Evolutionary conservation across 2,797 vertebrate species (phyloP).

Genomic region (Cetoscarus ocellatus): DNA sequence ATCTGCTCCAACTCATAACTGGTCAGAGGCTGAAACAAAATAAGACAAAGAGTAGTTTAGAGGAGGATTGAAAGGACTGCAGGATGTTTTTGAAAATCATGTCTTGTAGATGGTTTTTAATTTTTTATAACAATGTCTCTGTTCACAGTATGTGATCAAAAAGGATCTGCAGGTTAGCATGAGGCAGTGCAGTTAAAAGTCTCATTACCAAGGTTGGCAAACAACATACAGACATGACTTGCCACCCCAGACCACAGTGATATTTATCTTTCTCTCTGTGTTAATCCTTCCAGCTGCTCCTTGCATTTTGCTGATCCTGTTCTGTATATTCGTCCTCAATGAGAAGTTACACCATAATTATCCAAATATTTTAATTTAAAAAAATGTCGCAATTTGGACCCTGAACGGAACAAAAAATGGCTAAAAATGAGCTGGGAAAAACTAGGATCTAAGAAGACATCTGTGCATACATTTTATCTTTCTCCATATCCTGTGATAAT

Average conservation of each 20-base stretch:
- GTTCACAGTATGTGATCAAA: background rate
- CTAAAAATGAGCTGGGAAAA: too few relatives aligned
- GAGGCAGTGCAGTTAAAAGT: slow-evolving; percentile 4
- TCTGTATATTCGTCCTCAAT: too few relatives aligned
- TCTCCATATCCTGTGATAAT: too few relatives aligned
- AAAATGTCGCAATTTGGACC: too few relatives aligned
- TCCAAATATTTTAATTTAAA: too few relatives aligned
- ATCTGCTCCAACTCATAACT: slow-evolving; percentile 91
- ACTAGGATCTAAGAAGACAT: too few relatives aligned
- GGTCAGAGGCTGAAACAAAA: slow-evolving; percentile 81
- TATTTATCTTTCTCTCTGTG: slow-evolving; percentile 11
- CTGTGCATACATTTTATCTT: too few relatives aligned
- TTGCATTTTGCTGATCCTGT: too few relatives aligned
- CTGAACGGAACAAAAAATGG: too few relatives aligned
- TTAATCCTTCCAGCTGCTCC: slow-evolving; percentile 12
- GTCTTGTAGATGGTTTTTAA: background rate
- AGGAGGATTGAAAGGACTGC: background rate
- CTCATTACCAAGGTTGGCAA: slow-evolving; percentile 29
- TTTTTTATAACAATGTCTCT: background rate
- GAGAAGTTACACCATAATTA: too few relatives aligned
- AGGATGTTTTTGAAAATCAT: background rate
- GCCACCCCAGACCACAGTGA: background rate
- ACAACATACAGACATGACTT: slow-evolving; percentile 11
- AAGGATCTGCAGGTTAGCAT: slow-evolving; percentile 13
- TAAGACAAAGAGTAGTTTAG: background rate